A percentile compares a stretch with the other conserved stretches of the same genome.
Evolutionary conservation across 2,113 vertebrate genomes (phyloP).

Genomic region (Camelus bactrianus): DNA sequence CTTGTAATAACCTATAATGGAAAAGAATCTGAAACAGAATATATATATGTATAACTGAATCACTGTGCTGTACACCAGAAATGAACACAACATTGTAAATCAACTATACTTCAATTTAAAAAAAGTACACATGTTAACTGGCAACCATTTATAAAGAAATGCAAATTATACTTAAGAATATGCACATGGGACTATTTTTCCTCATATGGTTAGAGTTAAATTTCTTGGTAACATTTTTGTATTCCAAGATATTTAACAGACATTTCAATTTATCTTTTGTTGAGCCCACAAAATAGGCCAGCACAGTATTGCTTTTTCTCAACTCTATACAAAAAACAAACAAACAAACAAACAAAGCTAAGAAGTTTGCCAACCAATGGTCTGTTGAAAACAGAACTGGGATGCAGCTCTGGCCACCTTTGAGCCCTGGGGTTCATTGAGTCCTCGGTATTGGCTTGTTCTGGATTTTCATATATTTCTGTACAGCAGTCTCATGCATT

Average conservation of each 20-base stretch:
- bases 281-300: not conserved
- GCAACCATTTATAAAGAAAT: constrained; percentile 18
- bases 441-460: not conserved
- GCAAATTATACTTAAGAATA: constrained; percentile 31
- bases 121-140: constrained; percentile 7
- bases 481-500: not conserved
- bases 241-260: constrained; percentile 28
- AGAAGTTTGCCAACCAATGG: not conserved
- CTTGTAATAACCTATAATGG: too few species aligned
- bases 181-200: not conserved
- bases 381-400: constrained; percentile 24
- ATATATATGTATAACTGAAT: too few species aligned
- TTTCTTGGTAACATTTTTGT: constrained; percentile 36
- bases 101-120: too few species aligned
- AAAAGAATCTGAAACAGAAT: too few species aligned
- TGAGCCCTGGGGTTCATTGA: not conserved
- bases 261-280: constrained; percentile 36
- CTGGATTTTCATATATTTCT: constrained; percentile 33
- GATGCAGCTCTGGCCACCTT: not conserved
- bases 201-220: not conserved
- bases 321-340: constrained; percentile 39
- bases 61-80: too few species aligned
- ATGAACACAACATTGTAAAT: too few species aligned
- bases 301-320: not conserved
- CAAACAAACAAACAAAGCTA: not conserved